Evolutionary conservation across 2,888 invertebrate genomes (phyloP), one percentile per base, ranked within the genome.

Genomic region (Nephrotoma appendiculata): DNA sequence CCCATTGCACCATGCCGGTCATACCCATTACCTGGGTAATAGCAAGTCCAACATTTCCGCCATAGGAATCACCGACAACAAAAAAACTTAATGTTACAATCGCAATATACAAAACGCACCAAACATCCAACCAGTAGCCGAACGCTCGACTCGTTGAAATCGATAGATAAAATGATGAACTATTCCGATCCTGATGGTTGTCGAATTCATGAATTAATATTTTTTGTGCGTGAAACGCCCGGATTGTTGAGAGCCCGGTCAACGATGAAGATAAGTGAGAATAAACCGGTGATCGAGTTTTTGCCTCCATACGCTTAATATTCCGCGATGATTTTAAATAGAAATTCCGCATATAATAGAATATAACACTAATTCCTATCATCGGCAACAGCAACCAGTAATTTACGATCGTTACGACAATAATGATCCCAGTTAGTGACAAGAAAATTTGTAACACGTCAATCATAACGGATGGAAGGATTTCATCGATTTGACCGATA

Each of bases 241-340:
- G 93, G 86, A 99, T 98, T 0, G 98, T 98, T 0, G 97, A 95
- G 88, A 99, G 93, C 0, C 99, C 99, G 90, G 96, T 96, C 5
- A 99, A 92, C 0, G 97, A 95, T 42, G 98, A 96, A 90, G 95
- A 97, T 89, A 99, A 92, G 90, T 98, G 98, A 2, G 96, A 96
- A 92, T 98, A 99, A n/a, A 99, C 97, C 0, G 99, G 99, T 89
- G 98, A 98, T 87, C 98, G 95, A 88, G 97, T 95, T 90, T 95
- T 94, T 91, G 96, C 96, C 93, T 96, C 96, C 90, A 96, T 92
- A 89, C 95, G 94, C 91, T 96, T 98, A 88, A 98, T 93, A 91
- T 95, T 95, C 88, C 97, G 93, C 83, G 97, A 96, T 6, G 97
- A 96, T 86, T 94, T 92, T 87, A 98, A 91, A 91, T 97, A 98